Evolutionary conservation across 2,797 vertebrate genomes (phyloP).

Genomic region (Pipistrellus nathusii): DNA sequence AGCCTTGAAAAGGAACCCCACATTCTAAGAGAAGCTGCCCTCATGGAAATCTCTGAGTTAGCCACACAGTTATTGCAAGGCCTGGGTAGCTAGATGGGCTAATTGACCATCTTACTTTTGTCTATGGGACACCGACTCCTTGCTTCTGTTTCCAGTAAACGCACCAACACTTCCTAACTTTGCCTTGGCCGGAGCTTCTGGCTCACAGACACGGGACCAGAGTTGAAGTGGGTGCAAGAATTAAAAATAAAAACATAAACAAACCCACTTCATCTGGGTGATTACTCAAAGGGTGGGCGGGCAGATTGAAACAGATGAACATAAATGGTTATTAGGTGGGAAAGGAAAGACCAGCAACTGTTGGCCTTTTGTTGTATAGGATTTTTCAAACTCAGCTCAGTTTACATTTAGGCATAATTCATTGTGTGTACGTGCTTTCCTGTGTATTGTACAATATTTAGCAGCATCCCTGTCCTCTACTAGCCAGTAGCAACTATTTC

Average conservation of each 20-base stretch:
- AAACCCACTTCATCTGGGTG: not conserved
- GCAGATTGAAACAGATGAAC: not conserved
- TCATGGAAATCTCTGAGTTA: constrained; percentile 5
- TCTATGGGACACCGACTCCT: not conserved
- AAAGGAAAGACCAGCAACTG: not conserved
- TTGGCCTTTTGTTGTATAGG: not conserved
- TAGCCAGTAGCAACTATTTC: not conserved
- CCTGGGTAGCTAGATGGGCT: not conserved
- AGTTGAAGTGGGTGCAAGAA: not conserved
- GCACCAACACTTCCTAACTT: not conserved
- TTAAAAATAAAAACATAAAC: not conserved
- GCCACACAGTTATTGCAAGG: not conserved
- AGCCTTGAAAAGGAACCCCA: not conserved
- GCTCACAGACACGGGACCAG: not conserved
- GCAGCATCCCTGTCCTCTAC: not conserved
- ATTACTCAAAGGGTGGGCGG: not conserved
- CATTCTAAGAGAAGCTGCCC: not conserved
- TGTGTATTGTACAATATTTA: not conserved
- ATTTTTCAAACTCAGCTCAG: not conserved
- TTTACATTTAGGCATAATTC: not conserved
- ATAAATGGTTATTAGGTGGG: not conserved
- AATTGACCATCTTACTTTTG: not conserved
- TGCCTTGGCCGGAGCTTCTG: not conserved
- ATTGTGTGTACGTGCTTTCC: not conserved
- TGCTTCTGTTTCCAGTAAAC: not conserved